Percentiles rank a stretch among this genome's conserved stretches.
These are phyloP conservation scores for Phortica magna DNA, from an alignment of 2,888 invertebrate genomes.

Conservation along the genomic window DNA sequence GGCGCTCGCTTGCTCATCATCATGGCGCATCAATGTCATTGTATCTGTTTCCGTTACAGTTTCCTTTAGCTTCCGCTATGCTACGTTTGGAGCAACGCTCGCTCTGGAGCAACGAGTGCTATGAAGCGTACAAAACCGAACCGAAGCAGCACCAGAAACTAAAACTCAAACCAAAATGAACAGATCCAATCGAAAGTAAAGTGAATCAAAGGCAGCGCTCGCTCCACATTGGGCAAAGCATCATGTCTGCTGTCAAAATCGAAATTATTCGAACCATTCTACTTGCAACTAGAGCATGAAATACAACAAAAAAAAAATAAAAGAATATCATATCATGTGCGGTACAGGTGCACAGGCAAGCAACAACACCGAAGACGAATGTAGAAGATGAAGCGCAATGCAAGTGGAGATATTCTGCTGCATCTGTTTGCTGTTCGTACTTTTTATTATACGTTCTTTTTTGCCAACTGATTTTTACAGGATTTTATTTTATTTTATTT, in stretches of 20 bases:
- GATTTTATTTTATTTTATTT: slow-evolving; percentile 7
- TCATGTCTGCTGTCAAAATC: slow-evolving; percentile 69
- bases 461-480: neutral
- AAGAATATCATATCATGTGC: slow-evolving; percentile 8
- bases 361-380: neutral
- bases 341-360: slow-evolving; percentile 23
- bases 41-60: slow-evolving; percentile 27
- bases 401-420: neutral
- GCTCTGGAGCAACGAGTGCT: neutral
- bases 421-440: slow-evolving; percentile 3
- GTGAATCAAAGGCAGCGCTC: neutral
- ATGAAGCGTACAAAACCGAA: neutral
- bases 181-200: neutral
- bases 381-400: neutral
- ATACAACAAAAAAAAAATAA: slow-evolving; percentile 46
- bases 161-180: slow-evolving; percentile 5
- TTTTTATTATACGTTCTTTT: neutral
- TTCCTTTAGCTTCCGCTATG: slow-evolving; percentile 22
- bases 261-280: slow-evolving; percentile 65
- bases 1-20: neutral
- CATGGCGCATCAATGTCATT: slow-evolving; percentile 30
- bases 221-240: neutral
- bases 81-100: neutral
- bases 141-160: neutral
- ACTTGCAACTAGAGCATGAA: slow-evolving; percentile 60